phyloP scores from a whole-genome alignment of 2,797 vertebrate species.

The Esox lucius region DNA sequence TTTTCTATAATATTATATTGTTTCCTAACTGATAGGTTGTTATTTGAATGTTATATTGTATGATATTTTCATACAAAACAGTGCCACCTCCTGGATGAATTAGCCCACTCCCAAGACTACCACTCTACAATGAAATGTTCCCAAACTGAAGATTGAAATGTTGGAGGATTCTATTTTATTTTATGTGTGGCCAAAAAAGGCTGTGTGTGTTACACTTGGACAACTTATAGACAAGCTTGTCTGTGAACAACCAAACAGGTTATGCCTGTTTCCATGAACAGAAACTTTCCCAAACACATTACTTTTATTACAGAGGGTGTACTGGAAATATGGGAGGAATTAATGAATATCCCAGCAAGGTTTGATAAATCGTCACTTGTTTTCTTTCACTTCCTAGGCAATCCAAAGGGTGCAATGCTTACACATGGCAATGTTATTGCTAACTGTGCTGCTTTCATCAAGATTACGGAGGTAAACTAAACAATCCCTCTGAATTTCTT shows the following conservation, averaged over 20 bases:
- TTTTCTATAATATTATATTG: no score
- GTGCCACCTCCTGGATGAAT: no score
- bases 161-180: no score
- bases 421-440: slow-evolving; percentile 90
- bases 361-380: not conserved
- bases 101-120: no score
- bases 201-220: not conserved
- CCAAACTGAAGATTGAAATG: no score
- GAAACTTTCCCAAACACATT: not conserved
- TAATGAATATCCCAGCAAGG: not conserved
- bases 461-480: slow-evolving; percentile 87
- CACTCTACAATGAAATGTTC: no score
- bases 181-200: no score
- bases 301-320: slow-evolving; percentile 19
- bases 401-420: slow-evolving; percentile 92
- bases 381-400: slow-evolving; percentile 72
- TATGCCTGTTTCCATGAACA: not conserved
- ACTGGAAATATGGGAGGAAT: not conserved
- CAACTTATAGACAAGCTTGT: not conserved
- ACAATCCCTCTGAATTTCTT: not conserved
- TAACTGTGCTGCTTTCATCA: slow-evolving; percentile 92
- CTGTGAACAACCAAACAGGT: not conserved
- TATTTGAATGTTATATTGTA: no score
- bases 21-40: no score
- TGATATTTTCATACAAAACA: no score